Evolutionary conservation across 2,797 vertebrate species (phyloP).

Genomic region (Coluber constrictor): DNA sequence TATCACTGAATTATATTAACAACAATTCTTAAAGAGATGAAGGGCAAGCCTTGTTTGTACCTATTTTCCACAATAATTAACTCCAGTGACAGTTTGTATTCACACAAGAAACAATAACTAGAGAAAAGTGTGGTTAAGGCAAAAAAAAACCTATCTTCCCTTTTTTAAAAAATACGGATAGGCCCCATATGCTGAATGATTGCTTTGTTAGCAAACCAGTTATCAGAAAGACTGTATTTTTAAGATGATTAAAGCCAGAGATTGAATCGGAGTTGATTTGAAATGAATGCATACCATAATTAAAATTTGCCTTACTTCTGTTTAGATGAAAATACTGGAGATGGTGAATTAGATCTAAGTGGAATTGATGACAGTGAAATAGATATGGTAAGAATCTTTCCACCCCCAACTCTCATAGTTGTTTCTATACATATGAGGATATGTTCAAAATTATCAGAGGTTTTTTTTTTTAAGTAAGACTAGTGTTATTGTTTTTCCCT

Average conservation of each 20-base stretch:
- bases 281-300: constrained; percentile 14
- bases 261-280: constrained; percentile 24
- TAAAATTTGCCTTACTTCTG: constrained; percentile 41
- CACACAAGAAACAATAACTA: not conserved
- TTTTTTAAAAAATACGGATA: not conserved
- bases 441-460: not conserved
- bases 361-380: constrained; percentile 95
- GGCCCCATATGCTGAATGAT: constrained; percentile 26
- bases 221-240: constrained; percentile 10
- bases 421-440: not conserved
- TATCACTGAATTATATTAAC: not conserved
- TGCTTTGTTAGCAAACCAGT: constrained; percentile 3
- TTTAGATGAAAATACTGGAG: constrained; percentile 76
- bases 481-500: not conserved
- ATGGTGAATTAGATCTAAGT: constrained; percentile 91
- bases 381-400: constrained; percentile 79
- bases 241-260: not conserved
- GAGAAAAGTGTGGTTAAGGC: not conserved
- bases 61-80: constrained; percentile 33
- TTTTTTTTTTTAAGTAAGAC: not conserved
- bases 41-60: not conserved
- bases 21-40: not conserved
- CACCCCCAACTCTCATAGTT: not conserved
- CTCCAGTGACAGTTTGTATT: accelerated
- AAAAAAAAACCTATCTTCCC: not conserved